A percentile compares a stretch with the other conserved stretches of the same genome.
phyloP scores from a whole-genome alignment of 2,888 invertebrate genomes.

The Mayetiola destructor region DNA sequence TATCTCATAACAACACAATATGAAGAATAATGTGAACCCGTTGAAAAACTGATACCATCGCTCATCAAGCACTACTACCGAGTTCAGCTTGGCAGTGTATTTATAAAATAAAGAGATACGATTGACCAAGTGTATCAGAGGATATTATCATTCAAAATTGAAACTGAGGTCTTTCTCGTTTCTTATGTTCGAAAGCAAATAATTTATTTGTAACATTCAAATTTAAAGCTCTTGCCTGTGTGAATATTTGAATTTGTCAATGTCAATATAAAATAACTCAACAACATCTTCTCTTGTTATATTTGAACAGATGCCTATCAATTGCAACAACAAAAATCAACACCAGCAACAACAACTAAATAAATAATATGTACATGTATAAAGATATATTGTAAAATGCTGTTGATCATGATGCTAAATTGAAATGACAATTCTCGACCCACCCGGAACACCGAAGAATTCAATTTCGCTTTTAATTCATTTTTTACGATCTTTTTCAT shows the following conservation, averaged over 20 bases:
- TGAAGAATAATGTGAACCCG: no score
- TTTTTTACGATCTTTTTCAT: not conserved
- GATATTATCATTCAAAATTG: no score
- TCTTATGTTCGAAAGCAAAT: not conserved
- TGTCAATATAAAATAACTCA: not conserved
- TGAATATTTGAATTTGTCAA: slow-evolving; percentile 10
- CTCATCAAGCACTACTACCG: no score
- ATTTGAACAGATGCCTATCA: not conserved
- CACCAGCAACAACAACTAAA: no score
- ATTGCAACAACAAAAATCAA: no score
- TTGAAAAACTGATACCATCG: no score
- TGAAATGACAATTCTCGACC: not conserved
- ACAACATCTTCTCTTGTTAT: not conserved
- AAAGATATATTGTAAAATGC: no score
- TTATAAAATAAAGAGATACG: not conserved
- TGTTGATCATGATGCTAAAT: not conserved
- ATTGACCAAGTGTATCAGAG: no score
- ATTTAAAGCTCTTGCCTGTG: not conserved
- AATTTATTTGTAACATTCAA: not conserved
- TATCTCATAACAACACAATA: no score
- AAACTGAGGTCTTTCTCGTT: not conserved
- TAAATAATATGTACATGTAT: no score
- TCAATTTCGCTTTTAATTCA: not conserved
- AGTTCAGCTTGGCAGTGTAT: no score
- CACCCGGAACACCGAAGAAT: not conserved